These are phyloP conservation scores for Porites cylindrica DNA, from an alignment of 92 coral and sea anemone genomes.

Conservation along the genomic window DNA sequence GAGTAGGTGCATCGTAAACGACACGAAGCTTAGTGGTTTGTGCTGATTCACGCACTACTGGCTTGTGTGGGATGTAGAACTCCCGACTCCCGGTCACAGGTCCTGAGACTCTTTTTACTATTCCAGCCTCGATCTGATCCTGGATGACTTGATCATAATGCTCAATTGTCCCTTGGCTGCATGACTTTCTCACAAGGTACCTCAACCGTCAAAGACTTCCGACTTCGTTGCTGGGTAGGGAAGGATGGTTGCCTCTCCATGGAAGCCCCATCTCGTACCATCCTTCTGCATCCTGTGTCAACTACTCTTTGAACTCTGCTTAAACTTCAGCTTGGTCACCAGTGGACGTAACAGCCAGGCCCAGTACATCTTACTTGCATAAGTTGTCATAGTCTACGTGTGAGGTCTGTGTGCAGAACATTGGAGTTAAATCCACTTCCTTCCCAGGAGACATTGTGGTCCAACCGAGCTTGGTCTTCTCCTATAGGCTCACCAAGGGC, in stretches of 20 bases:
- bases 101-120: conserved; percentile 8
- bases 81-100: neutral
- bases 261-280: conserved; percentile 15
- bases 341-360: neutral
- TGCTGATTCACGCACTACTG: neutral
- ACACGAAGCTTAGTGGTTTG: neutral
- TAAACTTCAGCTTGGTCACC: conserved; percentile 12
- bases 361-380: conserved; percentile 4
- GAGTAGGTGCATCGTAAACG: neutral
- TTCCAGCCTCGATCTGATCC: too few species aligned
- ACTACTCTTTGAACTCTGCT: neutral
- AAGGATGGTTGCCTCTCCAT: conserved; percentile 18
- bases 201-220: conserved; percentile 48
- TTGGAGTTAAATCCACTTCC: neutral
- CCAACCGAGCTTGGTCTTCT: conserved; percentile 3
- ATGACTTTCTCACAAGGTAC: conserved; percentile 18
- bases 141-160: too few species aligned
- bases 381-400: conserved; percentile 14
- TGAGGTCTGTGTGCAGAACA: neutral
- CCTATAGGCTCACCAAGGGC: neutral
- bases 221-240: neutral
- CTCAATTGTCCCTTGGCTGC: conserved; percentile 7
- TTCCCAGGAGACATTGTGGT: neutral
- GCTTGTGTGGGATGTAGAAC: neutral
- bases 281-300: neutral